These are phyloP conservation scores for Patagioenas fasciata DNA, from an alignment of 2,113 vertebrate species.

Conservation along the genomic window DNA sequence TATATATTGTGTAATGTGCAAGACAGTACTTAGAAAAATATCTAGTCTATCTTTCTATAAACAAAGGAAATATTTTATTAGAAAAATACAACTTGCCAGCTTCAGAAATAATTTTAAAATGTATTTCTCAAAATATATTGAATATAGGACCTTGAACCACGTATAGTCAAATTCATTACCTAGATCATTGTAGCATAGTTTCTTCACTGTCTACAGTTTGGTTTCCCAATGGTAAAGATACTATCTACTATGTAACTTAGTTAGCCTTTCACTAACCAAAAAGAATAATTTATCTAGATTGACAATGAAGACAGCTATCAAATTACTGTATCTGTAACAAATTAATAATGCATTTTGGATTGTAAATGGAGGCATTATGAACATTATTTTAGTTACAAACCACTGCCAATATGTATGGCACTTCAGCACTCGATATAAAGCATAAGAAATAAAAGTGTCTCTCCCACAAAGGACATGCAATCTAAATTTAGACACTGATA, in stretches of 20 bases:
- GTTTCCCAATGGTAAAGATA: not conserved
- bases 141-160: not conserved
- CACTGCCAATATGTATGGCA: not conserved
- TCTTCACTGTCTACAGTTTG: not conserved
- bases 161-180: not conserved
- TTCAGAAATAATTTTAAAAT: not conserved
- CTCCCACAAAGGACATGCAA: not conserved
- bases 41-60: not conserved
- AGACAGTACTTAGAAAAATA: not conserved
- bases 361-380: not conserved
- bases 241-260: not conserved
- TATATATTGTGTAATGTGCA: not conserved
- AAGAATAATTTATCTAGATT: not conserved
- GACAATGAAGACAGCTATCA: not conserved
- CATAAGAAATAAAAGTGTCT: not conserved
- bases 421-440: not conserved
- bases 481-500: not conserved
- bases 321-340: not conserved
- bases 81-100: not conserved
- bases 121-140: not conserved
- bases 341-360: not conserved
- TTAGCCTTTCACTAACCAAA: not conserved
- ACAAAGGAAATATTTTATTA: not conserved
- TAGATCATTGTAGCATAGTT: not conserved
- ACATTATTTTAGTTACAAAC: not conserved